Evolutionary conservation across 2,888 invertebrate genomes (phyloP).

Genomic region (Azorinus chamasolen): DNA sequence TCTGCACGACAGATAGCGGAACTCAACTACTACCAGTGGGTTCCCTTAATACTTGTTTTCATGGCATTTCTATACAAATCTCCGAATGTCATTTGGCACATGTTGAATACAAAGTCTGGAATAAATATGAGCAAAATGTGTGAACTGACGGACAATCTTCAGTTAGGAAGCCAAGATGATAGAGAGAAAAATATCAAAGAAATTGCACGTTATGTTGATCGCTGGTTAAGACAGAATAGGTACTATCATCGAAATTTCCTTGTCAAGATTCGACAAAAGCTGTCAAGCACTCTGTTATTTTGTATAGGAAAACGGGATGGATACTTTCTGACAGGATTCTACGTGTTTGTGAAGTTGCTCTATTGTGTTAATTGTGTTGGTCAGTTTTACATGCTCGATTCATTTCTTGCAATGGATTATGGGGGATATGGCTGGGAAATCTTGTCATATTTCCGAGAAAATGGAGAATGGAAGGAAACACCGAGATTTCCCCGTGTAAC

Average conservation of each 20-base stretch:
- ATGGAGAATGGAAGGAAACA: conserved; percentile 69
- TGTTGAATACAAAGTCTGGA: conserved; percentile 71
- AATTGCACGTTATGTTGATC: conserved; percentile 70
- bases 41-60: conserved; percentile 83
- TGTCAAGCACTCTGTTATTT: conserved; percentile 68
- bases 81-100: conserved; percentile 71
- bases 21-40: conserved; percentile 86
- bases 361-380: conserved; percentile 70
- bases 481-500: conserved; percentile 74
- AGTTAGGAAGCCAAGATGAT: conserved; percentile 68
- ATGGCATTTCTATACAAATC: conserved; percentile 73
- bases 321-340: conserved; percentile 71
- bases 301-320: conserved; percentile 71
- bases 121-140: conserved; percentile 68
- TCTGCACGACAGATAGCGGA: conserved; percentile 68
- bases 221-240: conserved; percentile 71
- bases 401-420: conserved; percentile 70
- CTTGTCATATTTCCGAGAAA: conserved; percentile 53
- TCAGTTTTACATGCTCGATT: conserved; percentile 74
- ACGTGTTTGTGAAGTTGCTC: conserved; percentile 68
- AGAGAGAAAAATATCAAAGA: conserved; percentile 63
- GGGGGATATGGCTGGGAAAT: conserved; percentile 73
- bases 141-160: conserved; percentile 59
- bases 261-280: conserved; percentile 59
- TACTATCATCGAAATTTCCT: conserved; percentile 68